Conservation (phyloP, 2,113 vertebrate species). For the Tragelaphus imberbis region DNA sequence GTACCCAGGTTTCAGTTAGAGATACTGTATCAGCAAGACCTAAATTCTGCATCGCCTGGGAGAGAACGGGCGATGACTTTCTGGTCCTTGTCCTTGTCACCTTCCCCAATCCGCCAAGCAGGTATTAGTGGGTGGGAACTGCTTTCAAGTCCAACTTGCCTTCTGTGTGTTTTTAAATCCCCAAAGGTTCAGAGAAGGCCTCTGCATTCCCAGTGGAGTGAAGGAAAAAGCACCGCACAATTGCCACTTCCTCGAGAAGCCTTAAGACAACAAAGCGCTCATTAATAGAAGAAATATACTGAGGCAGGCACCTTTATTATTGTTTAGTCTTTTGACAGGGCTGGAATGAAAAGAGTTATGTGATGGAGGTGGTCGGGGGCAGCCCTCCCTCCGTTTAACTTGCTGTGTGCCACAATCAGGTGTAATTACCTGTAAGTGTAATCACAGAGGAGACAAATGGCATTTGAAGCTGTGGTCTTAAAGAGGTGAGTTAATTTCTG, state of each 20-base stretch:
- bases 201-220: not conserved
- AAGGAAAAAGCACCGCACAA: rapidly evolving
- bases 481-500: constrained; percentile 81
- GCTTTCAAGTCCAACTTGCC: not conserved
- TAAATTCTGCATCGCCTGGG: not conserved
- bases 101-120: constrained; percentile 11
- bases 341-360: constrained; percentile 61
- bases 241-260: not conserved
- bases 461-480: constrained; percentile 76
- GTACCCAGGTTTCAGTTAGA: not conserved
- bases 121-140: not conserved
- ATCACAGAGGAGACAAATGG: constrained; percentile 78
- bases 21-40: not conserved
- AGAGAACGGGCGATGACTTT: not conserved
- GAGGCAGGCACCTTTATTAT: constrained; percentile 68
- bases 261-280: constrained; percentile 45
- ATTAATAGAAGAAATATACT: constrained; percentile 70
- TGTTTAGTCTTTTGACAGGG: constrained; percentile 60
- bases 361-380: not conserved
- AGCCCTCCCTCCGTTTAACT: constrained; percentile 66
- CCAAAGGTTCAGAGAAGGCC: not conserved
- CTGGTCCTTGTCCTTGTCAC: constrained; percentile 21
- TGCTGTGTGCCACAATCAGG: constrained; percentile 47
- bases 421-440: constrained; percentile 79
- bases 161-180: not conserved